phyloP scores from a whole-genome alignment of 92 coral and sea anemone species.

The Metridium senile region DNA sequence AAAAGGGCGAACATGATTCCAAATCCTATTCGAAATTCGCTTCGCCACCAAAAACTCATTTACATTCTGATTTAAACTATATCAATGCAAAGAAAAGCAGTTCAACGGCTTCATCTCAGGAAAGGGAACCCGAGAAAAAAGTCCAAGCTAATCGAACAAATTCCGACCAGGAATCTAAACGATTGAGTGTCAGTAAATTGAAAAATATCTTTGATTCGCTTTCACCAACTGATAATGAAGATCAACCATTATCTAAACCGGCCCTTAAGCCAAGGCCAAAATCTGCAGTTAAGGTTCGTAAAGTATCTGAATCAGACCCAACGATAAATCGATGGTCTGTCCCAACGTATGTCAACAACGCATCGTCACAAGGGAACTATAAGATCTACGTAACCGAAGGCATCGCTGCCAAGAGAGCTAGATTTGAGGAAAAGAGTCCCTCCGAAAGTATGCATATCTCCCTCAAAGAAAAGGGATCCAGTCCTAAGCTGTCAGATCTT shows the following conservation, averaged over 20 bases:
- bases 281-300: slow-evolving; percentile 44
- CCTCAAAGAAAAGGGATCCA: slow-evolving; percentile 45
- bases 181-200: slow-evolving; percentile 75
- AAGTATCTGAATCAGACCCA: slow-evolving; percentile 29
- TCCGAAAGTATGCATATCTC: slow-evolving; percentile 49
- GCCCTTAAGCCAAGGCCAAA: slow-evolving; percentile 66
- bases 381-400: slow-evolving; percentile 81
- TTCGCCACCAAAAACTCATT: slow-evolving; percentile 60
- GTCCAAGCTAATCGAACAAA: slow-evolving; percentile 38
- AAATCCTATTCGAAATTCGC: slow-evolving; percentile 48
- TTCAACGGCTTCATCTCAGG: slow-evolving; percentile 10
- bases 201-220: slow-evolving; percentile 84
- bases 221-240: slow-evolving; percentile 64
- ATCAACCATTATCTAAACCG: slow-evolving; percentile 20
- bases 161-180: slow-evolving; percentile 47
- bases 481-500: slow-evolving; percentile 72
- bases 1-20: slow-evolving; percentile 36
- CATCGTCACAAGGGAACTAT: slow-evolving; percentile 42
- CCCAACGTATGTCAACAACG: slow-evolving; percentile 79
- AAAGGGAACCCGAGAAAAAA: slow-evolving; percentile 23
- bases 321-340: slow-evolving; percentile 71
- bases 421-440: slow-evolving; percentile 70
- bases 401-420: slow-evolving; percentile 81
- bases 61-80: slow-evolving; percentile 40
- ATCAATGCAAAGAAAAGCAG: slow-evolving; percentile 3